These are phyloP conservation scores for Chaetophractus vellerosus DNA, from an alignment of 2,797 vertebrate species.

Conservation along the genomic window DNA sequence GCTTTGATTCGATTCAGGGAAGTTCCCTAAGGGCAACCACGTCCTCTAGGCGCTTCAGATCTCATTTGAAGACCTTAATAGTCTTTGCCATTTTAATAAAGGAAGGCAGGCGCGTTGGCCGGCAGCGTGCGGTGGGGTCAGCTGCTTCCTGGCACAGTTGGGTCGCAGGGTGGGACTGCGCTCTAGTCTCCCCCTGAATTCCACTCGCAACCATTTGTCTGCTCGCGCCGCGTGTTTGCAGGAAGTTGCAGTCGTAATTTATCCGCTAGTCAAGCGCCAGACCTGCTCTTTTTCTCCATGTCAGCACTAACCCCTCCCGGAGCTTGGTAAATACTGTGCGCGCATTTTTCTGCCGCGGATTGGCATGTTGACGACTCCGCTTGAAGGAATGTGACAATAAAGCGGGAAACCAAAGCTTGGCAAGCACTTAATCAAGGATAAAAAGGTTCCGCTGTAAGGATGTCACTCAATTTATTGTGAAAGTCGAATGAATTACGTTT, in stretches of 20 bases:
- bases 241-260: conserved; percentile 87
- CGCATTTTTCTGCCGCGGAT: conserved; percentile 88
- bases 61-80: conserved; percentile 81
- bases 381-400: conserved; percentile 92
- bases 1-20: conserved; percentile 50
- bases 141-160: conserved; percentile 61
- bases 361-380: conserved; percentile 91
- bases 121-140: conserved; percentile 50
- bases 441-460: conserved; percentile 92
- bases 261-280: conserved; percentile 82
- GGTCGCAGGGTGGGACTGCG: not conserved
- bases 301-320: conserved; percentile 89
- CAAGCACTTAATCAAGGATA: conserved; percentile 93
- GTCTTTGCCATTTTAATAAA: conserved; percentile 81
- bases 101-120: not conserved
- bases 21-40: conserved; percentile 24
- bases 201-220: not conserved
- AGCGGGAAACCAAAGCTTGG: conserved; percentile 90
- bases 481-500: conserved; percentile 94
- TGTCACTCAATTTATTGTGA: conserved; percentile 94
- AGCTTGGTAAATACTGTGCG: conserved; percentile 89
- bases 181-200: not conserved
- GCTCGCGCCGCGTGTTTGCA: conserved; percentile 19
- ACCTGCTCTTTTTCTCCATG: conserved; percentile 83
- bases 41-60: conserved; percentile 70